Percentiles rank a stretch among this genome's conserved stretches.
These are phyloP conservation scores for Diuraphis noxia DNA, from an alignment of 1,140 invertebrate genomes.

Conservation along the genomic window DNA sequence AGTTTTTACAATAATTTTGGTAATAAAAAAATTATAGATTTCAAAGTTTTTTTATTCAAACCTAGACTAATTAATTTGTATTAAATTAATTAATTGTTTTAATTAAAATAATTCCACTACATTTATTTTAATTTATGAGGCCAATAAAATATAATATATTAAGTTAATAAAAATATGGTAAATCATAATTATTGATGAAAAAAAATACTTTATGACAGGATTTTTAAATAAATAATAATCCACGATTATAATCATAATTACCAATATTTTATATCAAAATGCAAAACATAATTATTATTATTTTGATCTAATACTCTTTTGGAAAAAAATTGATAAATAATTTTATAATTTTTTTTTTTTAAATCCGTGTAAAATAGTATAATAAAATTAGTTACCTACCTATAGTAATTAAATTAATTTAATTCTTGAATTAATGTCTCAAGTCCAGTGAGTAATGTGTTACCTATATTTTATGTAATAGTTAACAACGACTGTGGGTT, in stretches of 20 bases:
- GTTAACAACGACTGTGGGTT: too few relatives aligned
- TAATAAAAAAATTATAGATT: not conserved
- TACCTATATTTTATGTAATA: not conserved
- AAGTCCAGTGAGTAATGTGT: not conserved
- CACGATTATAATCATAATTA: not conserved
- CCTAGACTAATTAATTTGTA: not conserved
- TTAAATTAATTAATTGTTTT: not conserved
- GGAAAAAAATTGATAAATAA: not conserved
- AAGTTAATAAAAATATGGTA: too few relatives aligned
- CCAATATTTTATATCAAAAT: not conserved
- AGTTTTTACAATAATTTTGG: not conserved
- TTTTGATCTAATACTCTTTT: not conserved
- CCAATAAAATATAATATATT: too few relatives aligned
- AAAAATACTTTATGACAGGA: not conserved
- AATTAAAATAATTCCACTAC: not conserved
- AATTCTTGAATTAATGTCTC: not conserved
- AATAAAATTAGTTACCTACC: not conserved
- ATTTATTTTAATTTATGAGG: not conserved
- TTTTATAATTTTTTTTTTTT: not conserved
- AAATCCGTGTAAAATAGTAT: not conserved
- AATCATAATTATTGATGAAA: not conserved
- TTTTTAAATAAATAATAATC: not conserved
- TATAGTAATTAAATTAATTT: not conserved
- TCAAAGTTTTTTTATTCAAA: not conserved
- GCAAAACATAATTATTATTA: not conserved